phyloP scores from a whole-genome alignment of 2,888 invertebrate genomes.

The Dolichomitus sp. region DNA sequence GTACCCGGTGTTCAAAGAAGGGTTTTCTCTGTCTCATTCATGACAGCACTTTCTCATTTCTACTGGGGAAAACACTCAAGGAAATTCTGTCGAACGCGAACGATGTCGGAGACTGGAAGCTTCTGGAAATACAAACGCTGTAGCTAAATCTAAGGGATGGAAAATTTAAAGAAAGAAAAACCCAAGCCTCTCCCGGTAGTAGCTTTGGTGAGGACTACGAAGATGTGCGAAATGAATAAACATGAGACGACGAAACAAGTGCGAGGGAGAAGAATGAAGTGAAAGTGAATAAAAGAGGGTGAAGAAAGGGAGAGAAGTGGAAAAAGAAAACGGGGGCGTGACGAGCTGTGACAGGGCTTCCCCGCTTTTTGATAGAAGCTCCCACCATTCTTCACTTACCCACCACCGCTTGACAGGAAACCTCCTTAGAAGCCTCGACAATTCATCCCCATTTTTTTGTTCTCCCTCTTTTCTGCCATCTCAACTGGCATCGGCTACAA shows the following conservation, averaged over 20 bases:
- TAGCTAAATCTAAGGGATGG: slow-evolving; percentile 24
- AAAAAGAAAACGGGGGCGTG: slow-evolving; percentile 31
- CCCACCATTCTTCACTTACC: slow-evolving; percentile 28
- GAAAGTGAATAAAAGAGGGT: slow-evolving; percentile 19
- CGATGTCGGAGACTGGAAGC: slow-evolving; percentile 1
- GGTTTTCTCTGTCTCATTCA: slow-evolving; percentile 1
- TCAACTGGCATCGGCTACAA: slow-evolving; percentile 16
- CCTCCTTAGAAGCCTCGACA: slow-evolving; percentile 39
- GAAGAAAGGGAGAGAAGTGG: background rate
- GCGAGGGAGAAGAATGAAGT: slow-evolving; percentile 5
- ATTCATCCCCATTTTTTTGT: slow-evolving; percentile 30
- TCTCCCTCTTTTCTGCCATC: background rate
- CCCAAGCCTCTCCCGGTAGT: background rate
- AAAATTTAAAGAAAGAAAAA: slow-evolving; percentile 4
- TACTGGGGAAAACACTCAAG: slow-evolving; percentile 8
- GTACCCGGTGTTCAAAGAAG: background rate
- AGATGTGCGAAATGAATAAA: slow-evolving; percentile 51
- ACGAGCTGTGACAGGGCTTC: slow-evolving; percentile 23
- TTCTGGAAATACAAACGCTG: slow-evolving; percentile 18
- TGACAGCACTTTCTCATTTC: slow-evolving; percentile 17
- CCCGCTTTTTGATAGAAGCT: slow-evolving; percentile 35
- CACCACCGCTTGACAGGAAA: slow-evolving; percentile 19
- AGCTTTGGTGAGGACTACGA: slow-evolving; percentile 31
- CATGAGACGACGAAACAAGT: slow-evolving; percentile 35
- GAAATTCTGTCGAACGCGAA: slow-evolving; percentile 18